Base-by-base conservation (phyloP, 1,140 invertebrate genomes). In the Anagrus nilaparvatae region DNA sequence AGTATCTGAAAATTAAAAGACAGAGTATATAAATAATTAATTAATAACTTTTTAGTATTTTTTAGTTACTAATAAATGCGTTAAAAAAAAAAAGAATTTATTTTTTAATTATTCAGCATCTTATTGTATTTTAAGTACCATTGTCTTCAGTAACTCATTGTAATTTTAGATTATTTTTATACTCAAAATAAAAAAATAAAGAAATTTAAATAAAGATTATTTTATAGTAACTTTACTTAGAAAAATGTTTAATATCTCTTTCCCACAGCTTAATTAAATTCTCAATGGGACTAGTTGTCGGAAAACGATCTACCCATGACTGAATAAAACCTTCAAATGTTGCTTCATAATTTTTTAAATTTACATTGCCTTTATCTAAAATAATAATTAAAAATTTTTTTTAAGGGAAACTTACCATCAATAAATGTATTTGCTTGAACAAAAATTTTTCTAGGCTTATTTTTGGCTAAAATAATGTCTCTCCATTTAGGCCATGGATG, bases 381-480 rank as follows among this genome's bases (percentile, higher is more conserved):
- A n/a, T n/a, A 47, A 47, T n/a, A 39, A 40, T 9, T 25, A n/a
- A n/a, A n/a, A n/a, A n/a, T n/a, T n/a, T 24, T 34, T 32, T 29
- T 23, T 47, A 52, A 27, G 12, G 33, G 12, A 43, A 39, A 55
- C 40, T 56, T 61, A 46, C 72, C 63, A 40, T 67, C 67, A 48
- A 61, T 21, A 38, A 61, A 63, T 1, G 88, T 92, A 60, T 93
- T 94, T 24, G 84, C 73, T 62, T 94, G 90, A 8, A 94, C 86
- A 59, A 93, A 84, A 53, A 96, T 84, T 56, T 89, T 90, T 34
- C 90, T 71, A 0, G 92, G 91, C 56, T 92, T 84, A 58, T 90
- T 90, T 55, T 93, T 81, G 14, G 80, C 77, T 54, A 96, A 59
- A 21, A 94, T 79, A 58, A 95, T 90, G 32, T 87, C 76, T 33